Evolutionary conservation across 2,888 invertebrate species (phyloP), one percentile per base, ranked within the genome.

Genomic region (Leistus spinibarbis): DNA sequence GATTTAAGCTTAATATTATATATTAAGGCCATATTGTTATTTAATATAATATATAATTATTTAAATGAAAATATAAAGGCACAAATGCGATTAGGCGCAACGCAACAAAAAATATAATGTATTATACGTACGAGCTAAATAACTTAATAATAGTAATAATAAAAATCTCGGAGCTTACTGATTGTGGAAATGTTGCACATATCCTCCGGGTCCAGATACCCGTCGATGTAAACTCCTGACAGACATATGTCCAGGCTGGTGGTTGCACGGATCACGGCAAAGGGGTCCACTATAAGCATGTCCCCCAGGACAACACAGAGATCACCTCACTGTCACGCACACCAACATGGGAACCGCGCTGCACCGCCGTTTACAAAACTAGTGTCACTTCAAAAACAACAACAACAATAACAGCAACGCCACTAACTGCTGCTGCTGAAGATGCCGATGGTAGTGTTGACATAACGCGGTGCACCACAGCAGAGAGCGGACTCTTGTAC

Each of bases 151-250:
- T n/a, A 24, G 24, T 24, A 24, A 24, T 4, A 24, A 24, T 10
- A 10, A 40, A 40, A 40, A 13, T 10, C 10, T 20, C 10, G 7
- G 70, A 78, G 85, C 86, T 86, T 85, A 86, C 86, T 86, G 86
- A 80, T 83, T 85, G 82, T 86, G 84, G 83, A 84, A 85, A 82
- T 86, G 85, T 79, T 85, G 85, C 80, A 85, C 85, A 81, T 85
- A 85, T 82, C 85, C 85, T 81, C 85, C 86, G 85, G 86, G 85
- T 83, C 86, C 86, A 82, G 86, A 86, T 80, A 86, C 86, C 85
- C 86, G 85, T 82, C 86, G 84, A 83, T 86, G 86, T 82, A 86
- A 84, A 83, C 86, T 86, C 84, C 85, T 85, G 84, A 86, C 85
- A 85, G 86, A 86, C 86, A 86, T 86, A 85, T 83, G 85, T 85